These are phyloP conservation scores for Anoplius nigerrimus DNA, from an alignment of 2,888 invertebrate species.

Conservation along the genomic window DNA sequence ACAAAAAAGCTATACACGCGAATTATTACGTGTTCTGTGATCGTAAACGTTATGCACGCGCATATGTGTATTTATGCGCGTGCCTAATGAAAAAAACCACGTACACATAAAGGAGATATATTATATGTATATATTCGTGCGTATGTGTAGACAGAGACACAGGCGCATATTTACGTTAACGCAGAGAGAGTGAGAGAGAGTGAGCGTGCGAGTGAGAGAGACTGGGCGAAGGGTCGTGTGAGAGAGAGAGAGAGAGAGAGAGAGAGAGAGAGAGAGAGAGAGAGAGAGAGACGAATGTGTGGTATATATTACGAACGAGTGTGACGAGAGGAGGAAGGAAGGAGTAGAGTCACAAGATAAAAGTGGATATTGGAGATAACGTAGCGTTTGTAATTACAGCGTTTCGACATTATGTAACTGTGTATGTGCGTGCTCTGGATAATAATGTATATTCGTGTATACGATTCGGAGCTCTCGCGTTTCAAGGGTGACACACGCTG, in stretches of 20 bases:
- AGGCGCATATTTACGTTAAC: slow-evolving; percentile 46
- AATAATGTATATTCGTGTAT: slow-evolving; percentile 52
- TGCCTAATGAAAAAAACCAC: slow-evolving; percentile 19
- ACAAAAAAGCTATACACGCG: slow-evolving; percentile 59
- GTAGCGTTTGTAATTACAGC: slow-evolving; percentile 61
- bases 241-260: slow-evolving; percentile 8
- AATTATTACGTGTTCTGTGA: slow-evolving; percentile 69
- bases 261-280: background rate
- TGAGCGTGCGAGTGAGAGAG: slow-evolving; percentile 16
- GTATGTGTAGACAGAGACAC: slow-evolving; percentile 23
- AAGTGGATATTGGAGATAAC: slow-evolving; percentile 38
- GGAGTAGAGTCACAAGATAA: slow-evolving; percentile 20
- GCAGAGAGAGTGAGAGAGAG: slow-evolving; percentile 1
- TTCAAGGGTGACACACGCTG: slow-evolving; percentile 16
- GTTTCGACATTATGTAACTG: slow-evolving; percentile 62
- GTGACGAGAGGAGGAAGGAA: slow-evolving; percentile 17
- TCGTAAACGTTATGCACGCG: slow-evolving; percentile 52
- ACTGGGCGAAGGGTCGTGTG: background rate
- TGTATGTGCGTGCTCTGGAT: slow-evolving; percentile 58
- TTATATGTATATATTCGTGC: slow-evolving; percentile 40
- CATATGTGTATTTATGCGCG: slow-evolving; percentile 39
- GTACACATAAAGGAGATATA: slow-evolving; percentile 34
- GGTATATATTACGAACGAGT: slow-evolving; percentile 5
- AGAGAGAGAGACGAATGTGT: background rate
- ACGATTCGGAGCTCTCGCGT: slow-evolving; percentile 42